Evolutionary conservation across 2,888 invertebrate genomes (phyloP).

Genomic region (Laothoe populi): DNA sequence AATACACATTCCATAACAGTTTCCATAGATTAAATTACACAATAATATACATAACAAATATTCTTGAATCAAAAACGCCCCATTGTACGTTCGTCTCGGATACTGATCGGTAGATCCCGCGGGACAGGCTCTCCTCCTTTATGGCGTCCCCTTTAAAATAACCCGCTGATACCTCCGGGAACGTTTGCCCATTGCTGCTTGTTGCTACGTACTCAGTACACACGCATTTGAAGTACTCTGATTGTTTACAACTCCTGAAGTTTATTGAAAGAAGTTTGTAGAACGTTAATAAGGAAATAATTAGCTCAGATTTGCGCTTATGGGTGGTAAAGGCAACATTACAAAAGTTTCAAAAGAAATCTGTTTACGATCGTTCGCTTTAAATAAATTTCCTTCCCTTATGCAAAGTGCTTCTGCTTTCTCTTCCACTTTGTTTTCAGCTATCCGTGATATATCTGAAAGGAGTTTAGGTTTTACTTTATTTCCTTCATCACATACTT

Average conservation of each 20-base stretch:
- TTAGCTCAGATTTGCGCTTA: background rate
- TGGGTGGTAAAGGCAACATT: too few species aligned
- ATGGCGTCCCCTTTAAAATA: slow-evolving; percentile 54
- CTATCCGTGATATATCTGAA: too few species aligned
- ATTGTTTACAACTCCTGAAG: slow-evolving; percentile 17
- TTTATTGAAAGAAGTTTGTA: background rate
- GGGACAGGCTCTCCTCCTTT: slow-evolving; percentile 49
- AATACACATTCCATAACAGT: too few species aligned
- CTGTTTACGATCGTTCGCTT: too few species aligned
- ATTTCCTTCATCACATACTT: too few species aligned
- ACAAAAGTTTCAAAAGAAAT: too few species aligned
- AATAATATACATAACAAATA: background rate
- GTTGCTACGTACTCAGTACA: slow-evolving; percentile 12
- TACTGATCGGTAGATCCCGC: slow-evolving; percentile 38
- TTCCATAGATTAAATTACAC: background rate
- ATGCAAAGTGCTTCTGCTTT: too few species aligned
- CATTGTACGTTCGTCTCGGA: slow-evolving; percentile 32
- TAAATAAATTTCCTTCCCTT: too few species aligned
- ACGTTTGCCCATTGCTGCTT: slow-evolving; percentile 26
- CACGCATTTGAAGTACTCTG: background rate
- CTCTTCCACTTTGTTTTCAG: too few species aligned
- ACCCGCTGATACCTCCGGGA: slow-evolving; percentile 47
- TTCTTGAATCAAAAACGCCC: background rate
- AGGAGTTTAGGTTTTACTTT: too few species aligned
- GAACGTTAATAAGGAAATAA: background rate